Percentiles rank a stretch among this genome's conserved stretches.
Evolutionary conservation across 1,140 invertebrate species (phyloP).

Genomic region (Odontomachus brunneus): DNA sequence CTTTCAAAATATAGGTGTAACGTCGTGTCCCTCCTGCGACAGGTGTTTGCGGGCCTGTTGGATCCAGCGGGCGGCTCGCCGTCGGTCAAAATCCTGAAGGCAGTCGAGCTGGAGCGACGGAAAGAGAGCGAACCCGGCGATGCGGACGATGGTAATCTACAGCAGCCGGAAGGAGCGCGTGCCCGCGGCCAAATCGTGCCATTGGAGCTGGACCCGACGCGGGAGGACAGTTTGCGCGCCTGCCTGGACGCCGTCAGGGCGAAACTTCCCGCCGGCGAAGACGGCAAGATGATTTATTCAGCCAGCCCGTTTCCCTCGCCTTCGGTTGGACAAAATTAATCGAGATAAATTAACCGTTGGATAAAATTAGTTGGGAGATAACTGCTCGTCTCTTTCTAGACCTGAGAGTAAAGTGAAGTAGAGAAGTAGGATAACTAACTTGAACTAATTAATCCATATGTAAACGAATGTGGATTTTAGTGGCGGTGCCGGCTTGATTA

Average conservation of each 20-base stretch:
- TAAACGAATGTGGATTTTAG: neutral
- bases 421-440: neutral
- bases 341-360: constrained; percentile 27
- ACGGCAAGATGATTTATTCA: constrained; percentile 86
- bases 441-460: neutral
- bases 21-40: neutral
- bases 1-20: constrained; percentile 34
- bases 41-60: constrained; percentile 90
- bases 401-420: neutral
- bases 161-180: constrained; percentile 73
- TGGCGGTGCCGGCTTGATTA: neutral
- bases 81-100: constrained; percentile 87
- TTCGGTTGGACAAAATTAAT: neutral
- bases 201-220: constrained; percentile 91
- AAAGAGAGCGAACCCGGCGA: constrained; percentile 79
- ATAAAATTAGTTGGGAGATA: constrained; percentile 6
- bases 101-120: constrained; percentile 86
- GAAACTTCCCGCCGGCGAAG: constrained; percentile 92
- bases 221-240: constrained; percentile 92
- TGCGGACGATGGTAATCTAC: constrained; percentile 18
- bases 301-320: neutral
- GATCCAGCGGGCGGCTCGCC: constrained; percentile 77
- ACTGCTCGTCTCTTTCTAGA: neutral
- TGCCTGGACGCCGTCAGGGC: constrained; percentile 91
- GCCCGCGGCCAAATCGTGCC: constrained; percentile 88